Evolutionary conservation across 2,113 vertebrate species (phyloP).

Genomic region (Notiomystis cincta): DNA sequence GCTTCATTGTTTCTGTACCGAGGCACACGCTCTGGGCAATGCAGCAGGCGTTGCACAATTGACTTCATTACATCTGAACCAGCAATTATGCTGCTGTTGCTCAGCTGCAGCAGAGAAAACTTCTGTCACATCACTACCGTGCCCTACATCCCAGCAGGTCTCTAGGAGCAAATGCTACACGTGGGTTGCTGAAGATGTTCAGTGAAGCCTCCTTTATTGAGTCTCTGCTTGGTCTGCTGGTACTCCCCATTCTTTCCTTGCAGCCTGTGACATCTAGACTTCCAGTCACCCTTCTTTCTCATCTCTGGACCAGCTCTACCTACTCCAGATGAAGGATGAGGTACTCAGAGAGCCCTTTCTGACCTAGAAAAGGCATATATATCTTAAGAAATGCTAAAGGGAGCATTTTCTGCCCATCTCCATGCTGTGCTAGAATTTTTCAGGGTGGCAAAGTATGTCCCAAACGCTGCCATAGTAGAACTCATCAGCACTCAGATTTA

Average conservation of each 20-base stretch:
- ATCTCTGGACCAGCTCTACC: neutral
- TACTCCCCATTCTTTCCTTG: neutral
- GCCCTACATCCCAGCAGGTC: neutral
- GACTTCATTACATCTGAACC: conserved; percentile 37
- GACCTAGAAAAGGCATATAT: neutral
- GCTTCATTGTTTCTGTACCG: conserved; percentile 27
- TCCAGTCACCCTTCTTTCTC: neutral
- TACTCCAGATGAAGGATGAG: neutral
- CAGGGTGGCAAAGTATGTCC: neutral
- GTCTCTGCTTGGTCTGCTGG: neutral
- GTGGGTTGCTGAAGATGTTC: neutral
- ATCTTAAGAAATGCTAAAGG: neutral
- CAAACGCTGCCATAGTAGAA: neutral
- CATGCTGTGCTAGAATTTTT: neutral
- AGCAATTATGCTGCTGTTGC: conserved; percentile 7
- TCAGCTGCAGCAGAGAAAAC: neutral
- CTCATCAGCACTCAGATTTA: neutral
- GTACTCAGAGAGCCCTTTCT: neutral
- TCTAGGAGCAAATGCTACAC: neutral
- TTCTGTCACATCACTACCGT: neutral
- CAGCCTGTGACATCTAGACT: neutral
- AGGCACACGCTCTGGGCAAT: neutral
- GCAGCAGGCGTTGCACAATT: conserved; percentile 20
- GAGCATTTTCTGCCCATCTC: neutral
- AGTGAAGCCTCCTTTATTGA: neutral